Evolutionary conservation across 92 coral and sea anemone genomes (phyloP).

Genomic region (Paragorgia papillata): DNA sequence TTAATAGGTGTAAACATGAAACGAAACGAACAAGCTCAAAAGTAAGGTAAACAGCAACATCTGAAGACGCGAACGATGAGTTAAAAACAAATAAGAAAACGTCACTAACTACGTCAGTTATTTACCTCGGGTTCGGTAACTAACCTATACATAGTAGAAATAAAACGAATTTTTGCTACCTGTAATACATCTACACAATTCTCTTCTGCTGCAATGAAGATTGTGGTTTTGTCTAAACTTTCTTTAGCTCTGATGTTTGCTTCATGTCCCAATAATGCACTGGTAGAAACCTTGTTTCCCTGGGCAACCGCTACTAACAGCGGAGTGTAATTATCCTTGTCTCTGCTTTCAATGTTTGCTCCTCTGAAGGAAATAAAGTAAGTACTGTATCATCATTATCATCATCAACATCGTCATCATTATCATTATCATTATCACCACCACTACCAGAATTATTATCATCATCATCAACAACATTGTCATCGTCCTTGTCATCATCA

Average conservation of each 20-base stretch:
- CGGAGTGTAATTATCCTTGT: slow-evolving; percentile 92
- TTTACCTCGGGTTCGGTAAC: no score
- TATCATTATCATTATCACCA: background rate
- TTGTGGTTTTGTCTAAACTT: slow-evolving; percentile 74
- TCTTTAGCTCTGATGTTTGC: slow-evolving; percentile 72
- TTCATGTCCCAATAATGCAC: slow-evolving; percentile 59
- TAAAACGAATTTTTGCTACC: no score
- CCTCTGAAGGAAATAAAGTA: slow-evolving; percentile 59
- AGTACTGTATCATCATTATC: background rate
- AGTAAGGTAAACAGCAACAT: no score
- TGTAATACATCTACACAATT: slow-evolving; percentile 76
- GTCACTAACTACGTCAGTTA: no score
- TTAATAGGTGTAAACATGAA: no score
- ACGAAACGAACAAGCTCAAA: no score
- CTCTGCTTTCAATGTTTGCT: slow-evolving; percentile 82
- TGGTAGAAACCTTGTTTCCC: slow-evolving; percentile 68
- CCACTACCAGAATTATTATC: background rate
- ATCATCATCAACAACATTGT: background rate
- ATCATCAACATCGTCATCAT: background rate
- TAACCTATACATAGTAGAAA: no score
- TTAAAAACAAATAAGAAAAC: no score
- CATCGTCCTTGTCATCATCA: background rate
- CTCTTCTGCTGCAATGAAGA: slow-evolving; percentile 88
- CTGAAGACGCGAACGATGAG: no score
- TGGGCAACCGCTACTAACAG: slow-evolving; percentile 69